These are phyloP conservation scores for Porites divaricata DNA, from an alignment of 92 coral and sea anemone genomes.

Conservation along the genomic window DNA sequence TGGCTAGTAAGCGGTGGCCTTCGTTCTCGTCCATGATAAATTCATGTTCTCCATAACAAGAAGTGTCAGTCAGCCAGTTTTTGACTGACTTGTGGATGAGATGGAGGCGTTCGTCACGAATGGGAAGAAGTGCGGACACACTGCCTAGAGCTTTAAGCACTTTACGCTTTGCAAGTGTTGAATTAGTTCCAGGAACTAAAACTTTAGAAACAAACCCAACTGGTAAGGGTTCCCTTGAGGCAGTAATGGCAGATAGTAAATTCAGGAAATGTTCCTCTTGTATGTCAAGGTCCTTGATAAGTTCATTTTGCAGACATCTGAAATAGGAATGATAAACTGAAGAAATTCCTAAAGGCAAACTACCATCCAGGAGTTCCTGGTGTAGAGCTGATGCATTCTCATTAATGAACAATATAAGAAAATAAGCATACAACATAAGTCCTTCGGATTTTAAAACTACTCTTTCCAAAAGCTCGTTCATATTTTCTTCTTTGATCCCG, in stretches of 20 bases:
- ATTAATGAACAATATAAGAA: background rate
- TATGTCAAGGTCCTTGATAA: background rate
- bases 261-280: slow-evolving; percentile 10
- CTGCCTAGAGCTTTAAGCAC: slow-evolving; percentile 16
- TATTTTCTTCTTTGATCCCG: background rate
- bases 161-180: slow-evolving; percentile 3
- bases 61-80: no score
- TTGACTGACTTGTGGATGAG: no score
- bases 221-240: background rate
- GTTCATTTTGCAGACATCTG: slow-evolving; percentile 18
- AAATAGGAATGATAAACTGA: no score
- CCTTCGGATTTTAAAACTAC: slow-evolving; percentile 56
- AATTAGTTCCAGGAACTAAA: background rate
- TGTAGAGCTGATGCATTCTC: background rate
- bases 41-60: no score
- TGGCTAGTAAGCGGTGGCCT: slow-evolving; percentile 56
- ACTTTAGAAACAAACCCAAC: slow-evolving; percentile 15
- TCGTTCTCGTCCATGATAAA: slow-evolving; percentile 11
- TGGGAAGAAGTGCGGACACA: no score
- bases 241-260: background rate
- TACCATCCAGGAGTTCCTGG: background rate
- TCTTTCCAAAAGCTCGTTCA: background rate
- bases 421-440: slow-evolving; percentile 30
- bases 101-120: no score
- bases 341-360: background rate